phyloP scores from a whole-genome alignment of 2,113 vertebrate species.

The Seriola aureovittata region DNA sequence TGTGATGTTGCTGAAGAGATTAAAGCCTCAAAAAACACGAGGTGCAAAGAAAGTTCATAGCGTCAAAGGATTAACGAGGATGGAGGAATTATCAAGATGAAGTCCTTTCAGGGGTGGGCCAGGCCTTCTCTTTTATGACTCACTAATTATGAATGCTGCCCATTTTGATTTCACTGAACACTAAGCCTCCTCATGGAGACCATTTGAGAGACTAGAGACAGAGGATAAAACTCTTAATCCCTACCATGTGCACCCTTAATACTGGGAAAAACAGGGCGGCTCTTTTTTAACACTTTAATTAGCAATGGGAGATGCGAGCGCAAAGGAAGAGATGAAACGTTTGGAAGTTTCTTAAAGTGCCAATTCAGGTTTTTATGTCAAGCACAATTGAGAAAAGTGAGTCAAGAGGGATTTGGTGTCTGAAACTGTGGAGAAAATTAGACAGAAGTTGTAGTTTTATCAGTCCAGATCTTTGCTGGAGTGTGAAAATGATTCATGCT shows the following conservation, averaged over 20 bases:
- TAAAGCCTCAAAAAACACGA: slow-evolving; percentile 51
- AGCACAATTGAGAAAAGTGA: slow-evolving; percentile 1
- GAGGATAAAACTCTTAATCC: slow-evolving; percentile 80
- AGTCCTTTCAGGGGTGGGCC: slow-evolving; percentile 71
- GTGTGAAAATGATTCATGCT: slow-evolving; percentile 36
- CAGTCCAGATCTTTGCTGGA: slow-evolving; percentile 33
- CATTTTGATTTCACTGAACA: slow-evolving; percentile 77
- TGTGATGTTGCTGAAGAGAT: slow-evolving; percentile 41
- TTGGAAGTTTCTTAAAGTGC: slow-evolving; percentile 6
- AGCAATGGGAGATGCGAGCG: slow-evolving; percentile 37
- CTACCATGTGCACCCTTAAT: slow-evolving; percentile 82
- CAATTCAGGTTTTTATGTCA: slow-evolving; percentile 15
- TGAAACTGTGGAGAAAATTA: not conserved
- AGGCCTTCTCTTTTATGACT: slow-evolving; percentile 63
- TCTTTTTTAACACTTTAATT: slow-evolving; percentile 64
- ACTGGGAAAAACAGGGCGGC: slow-evolving; percentile 55
- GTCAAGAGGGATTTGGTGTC: slow-evolving; percentile 3
- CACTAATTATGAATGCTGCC: slow-evolving; percentile 75
- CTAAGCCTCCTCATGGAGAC: slow-evolving; percentile 73
- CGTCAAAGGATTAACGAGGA: slow-evolving; percentile 65
- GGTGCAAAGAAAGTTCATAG: slow-evolving; percentile 75
- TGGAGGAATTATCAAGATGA: slow-evolving; percentile 70
- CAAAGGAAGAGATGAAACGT: slow-evolving; percentile 30
- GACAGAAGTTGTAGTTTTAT: slow-evolving; percentile 1
- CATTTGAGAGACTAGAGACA: slow-evolving; percentile 55